Conservation (phyloP, 1,140 invertebrate genomes). For the Aradophagus sp. region DNA sequence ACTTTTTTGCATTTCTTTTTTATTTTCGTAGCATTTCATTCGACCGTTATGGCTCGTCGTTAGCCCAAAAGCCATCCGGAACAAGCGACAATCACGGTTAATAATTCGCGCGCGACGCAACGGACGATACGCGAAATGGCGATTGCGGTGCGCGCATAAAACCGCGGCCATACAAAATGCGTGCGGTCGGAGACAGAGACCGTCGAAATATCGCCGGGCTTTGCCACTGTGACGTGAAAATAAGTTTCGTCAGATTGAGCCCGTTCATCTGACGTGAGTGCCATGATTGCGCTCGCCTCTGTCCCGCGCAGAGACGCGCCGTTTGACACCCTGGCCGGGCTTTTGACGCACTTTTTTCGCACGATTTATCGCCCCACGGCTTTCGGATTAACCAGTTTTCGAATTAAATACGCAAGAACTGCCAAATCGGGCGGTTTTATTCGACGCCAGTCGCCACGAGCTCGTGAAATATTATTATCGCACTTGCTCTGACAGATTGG, state of each 20-base stretch:
- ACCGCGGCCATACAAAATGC: conserved; percentile 63
- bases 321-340: conserved; percentile 34
- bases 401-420: conserved; percentile 23
- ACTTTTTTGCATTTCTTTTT: no score
- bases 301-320: conserved; percentile 42
- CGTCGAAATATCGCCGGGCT: conserved; percentile 62
- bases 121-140: conserved; percentile 59
- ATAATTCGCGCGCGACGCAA: conserved; percentile 62
- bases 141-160: conserved; percentile 63
- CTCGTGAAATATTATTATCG: no score
- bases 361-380: conserved; percentile 23
- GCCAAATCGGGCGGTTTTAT: conserved; percentile 4
- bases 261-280: conserved; percentile 49
- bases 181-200: conserved; percentile 54
- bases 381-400: conserved; percentile 26
- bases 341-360: conserved; percentile 35
- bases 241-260: conserved; percentile 64
- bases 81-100: conserved; percentile 67
- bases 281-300: conserved; percentile 25
- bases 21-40: conserved; percentile 35
- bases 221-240: conserved; percentile 60
- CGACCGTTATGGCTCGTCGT: conserved; percentile 23
- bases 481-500: no score
- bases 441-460: neutral
- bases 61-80: conserved; percentile 58